Evolutionary conservation across 2,797 vertebrate genomes (phyloP).

Genomic region (Loris lydekkerianus): DNA sequence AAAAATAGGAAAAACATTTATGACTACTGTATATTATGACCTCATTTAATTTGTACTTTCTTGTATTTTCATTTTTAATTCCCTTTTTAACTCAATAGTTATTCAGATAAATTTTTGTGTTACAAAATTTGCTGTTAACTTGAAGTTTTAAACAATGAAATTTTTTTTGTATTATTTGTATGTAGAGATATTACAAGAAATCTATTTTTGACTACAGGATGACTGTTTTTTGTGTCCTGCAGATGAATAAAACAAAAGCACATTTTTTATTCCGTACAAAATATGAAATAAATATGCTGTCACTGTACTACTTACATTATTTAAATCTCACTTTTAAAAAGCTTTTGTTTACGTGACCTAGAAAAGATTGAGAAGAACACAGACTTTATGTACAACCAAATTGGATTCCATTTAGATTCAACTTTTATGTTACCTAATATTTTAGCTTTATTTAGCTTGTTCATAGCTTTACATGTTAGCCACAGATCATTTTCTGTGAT

Average conservation of each 20-base stretch:
- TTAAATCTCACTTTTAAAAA: neutral
- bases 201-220: neutral
- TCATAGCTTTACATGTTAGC: slow-evolving; percentile 3
- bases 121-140: slow-evolving; percentile 23
- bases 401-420: neutral
- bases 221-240: neutral
- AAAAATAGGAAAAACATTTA: neutral
- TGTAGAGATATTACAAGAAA: neutral
- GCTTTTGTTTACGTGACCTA: neutral
- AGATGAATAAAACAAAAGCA: slow-evolving; percentile 13
- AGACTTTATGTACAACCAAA: neutral
- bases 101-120: neutral
- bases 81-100: neutral
- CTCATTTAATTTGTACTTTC: neutral
- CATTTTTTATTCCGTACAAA: slow-evolving; percentile 14
- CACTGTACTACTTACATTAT: neutral
- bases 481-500: neutral
- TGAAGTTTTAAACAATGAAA: slow-evolving; percentile 6
- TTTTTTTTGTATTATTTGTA: neutral
- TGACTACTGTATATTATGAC: neutral
- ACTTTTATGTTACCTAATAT: neutral
- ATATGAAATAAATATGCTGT: slow-evolving; percentile 43
- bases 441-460: slow-evolving; percentile 15
- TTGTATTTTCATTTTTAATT: neutral
- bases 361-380: neutral